Conservation (phyloP, 2,797 vertebrate species). For the Lacerta agilis region DNA sequence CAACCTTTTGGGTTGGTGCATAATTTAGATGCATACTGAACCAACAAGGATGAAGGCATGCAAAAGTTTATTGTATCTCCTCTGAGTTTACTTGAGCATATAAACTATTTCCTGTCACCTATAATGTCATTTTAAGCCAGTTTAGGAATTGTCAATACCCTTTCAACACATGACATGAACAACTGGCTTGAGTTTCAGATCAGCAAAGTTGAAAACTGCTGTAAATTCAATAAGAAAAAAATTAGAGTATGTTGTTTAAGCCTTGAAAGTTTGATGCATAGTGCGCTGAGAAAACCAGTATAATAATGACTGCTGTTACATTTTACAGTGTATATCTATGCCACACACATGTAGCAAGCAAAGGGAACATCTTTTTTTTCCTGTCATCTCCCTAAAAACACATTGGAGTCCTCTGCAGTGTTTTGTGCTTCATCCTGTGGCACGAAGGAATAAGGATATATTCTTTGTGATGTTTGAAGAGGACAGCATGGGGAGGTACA, state of each 20-base stretch:
- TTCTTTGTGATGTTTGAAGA: not conserved
- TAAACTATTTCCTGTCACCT: not conserved
- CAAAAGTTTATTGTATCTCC: not conserved
- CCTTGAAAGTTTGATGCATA: not conserved
- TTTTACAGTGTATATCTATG: not conserved
- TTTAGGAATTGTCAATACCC: not conserved
- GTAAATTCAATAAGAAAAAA: not conserved
- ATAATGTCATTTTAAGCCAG: not conserved
- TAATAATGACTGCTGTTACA: not conserved
- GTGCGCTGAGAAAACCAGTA: not conserved
- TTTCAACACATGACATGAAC: not conserved
- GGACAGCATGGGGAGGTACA: not conserved
- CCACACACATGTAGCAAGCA: constrained; percentile 17
- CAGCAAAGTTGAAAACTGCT: not conserved
- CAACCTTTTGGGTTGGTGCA: not conserved
- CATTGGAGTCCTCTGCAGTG: not conserved
- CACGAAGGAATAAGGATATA: not conserved
- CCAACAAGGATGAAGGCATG: not conserved
- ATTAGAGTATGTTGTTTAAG: not conserved
- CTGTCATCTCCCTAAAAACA: not conserved
- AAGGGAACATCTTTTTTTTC: not conserved
- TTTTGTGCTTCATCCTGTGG: not conserved
- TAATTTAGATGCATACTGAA: not conserved
- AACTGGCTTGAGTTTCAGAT: not conserved
- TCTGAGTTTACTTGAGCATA: too few relatives aligned